These are phyloP conservation scores for Holacanthus passer DNA, from an alignment of 2,113 vertebrate genomes.

Conservation along the genomic window DNA sequence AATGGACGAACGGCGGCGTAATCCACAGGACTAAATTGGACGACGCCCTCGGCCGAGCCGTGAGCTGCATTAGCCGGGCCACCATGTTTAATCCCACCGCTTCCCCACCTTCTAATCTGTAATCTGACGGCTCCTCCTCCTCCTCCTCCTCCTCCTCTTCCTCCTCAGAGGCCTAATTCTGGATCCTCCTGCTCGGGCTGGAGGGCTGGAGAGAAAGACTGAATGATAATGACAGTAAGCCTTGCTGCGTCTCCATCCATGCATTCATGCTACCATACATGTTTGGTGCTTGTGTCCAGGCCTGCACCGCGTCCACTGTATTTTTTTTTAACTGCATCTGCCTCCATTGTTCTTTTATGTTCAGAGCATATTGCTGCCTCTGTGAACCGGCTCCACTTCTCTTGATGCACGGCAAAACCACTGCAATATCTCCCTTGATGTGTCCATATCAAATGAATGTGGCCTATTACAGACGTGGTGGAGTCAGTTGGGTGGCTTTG, in stretches of 20 bases:
- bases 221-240: constrained; percentile 46
- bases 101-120: constrained; percentile 76
- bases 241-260: constrained; percentile 1
- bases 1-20: constrained; percentile 5
- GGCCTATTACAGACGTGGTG: constrained; percentile 68
- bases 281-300: constrained; percentile 17
- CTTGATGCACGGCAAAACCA: constrained; percentile 62
- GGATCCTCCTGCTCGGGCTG: constrained; percentile 45
- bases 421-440: constrained; percentile 75
- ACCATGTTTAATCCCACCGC: constrained; percentile 67
- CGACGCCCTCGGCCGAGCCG: constrained; percentile 52
- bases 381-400: constrained; percentile 63
- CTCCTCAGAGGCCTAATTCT: constrained; percentile 63
- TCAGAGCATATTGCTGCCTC: constrained; percentile 54
- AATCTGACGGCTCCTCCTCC: constrained; percentile 69
- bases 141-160: constrained; percentile 28
- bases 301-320: constrained; percentile 18
- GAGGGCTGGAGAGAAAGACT: constrained; percentile 16
- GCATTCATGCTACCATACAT: not conserved
- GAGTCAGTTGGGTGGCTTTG: constrained; percentile 80
- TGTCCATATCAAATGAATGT: constrained; percentile 78
- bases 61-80: constrained; percentile 64
- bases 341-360: constrained; percentile 77
- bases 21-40: constrained; percentile 56
- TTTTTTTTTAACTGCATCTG: constrained; percentile 48